These are phyloP conservation scores for Equus przewalskii DNA, from an alignment of 2,113 vertebrate species.

Conservation along the genomic window DNA sequence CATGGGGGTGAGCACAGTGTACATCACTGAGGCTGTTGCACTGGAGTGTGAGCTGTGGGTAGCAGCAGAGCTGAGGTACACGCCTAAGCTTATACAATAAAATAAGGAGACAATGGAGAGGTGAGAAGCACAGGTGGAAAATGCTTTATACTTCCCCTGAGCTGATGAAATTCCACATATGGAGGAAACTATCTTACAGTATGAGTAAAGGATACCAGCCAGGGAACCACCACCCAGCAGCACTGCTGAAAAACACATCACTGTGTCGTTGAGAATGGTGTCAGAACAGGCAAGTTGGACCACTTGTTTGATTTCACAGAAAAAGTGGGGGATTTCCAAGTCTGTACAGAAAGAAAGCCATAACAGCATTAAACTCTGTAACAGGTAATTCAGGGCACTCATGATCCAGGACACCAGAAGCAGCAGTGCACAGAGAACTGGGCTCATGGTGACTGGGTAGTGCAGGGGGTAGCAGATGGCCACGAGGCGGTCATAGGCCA, in stretches of 20 bases:
- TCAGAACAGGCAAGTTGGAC: too few species aligned
- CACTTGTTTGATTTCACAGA: too few species aligned
- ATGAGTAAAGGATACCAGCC: background rate
- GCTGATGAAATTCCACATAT: too few species aligned
- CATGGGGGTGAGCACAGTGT: constrained; percentile 51
- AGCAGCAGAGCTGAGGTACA: constrained; percentile 5
- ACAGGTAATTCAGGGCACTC: constrained; percentile 24
- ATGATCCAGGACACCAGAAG: background rate
- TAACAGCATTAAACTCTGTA: constrained; percentile 24
- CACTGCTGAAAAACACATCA: too few species aligned
- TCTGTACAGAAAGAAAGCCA: too few species aligned
- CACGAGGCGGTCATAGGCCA: constrained; percentile 58
- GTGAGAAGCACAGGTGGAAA: constrained; percentile 56
- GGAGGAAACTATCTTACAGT: too few species aligned
- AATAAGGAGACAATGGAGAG: constrained; percentile 19
- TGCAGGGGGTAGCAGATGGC: constrained; percentile 69
- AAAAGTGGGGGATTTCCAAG: too few species aligned
- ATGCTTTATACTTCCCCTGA: constrained; percentile 17
- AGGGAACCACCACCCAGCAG: too few species aligned
- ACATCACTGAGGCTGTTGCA: background rate
- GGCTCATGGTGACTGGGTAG: background rate
- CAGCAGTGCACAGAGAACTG: background rate
- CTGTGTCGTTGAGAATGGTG: too few species aligned
- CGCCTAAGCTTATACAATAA: background rate
- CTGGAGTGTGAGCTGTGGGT: background rate